phyloP scores from a whole-genome alignment of 2,797 vertebrate genomes.

The Crocidura indochinensis region DNA sequence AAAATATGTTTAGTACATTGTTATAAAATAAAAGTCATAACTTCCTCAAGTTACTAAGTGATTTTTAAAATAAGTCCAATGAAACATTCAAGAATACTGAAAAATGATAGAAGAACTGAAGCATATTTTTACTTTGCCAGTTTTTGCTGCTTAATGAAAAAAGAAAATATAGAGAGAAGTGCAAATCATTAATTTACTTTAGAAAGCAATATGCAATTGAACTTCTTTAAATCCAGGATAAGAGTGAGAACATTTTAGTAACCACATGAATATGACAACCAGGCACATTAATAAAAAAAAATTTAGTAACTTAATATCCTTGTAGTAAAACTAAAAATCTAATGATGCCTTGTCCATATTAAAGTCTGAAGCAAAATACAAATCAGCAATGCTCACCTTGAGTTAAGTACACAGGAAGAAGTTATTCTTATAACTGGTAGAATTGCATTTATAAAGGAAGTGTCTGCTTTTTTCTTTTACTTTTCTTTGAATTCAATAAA shows the following conservation, averaged over 20 bases:
- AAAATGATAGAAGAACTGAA: background rate
- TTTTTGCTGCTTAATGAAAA: background rate
- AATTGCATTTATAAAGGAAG: background rate
- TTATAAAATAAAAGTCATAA: constrained; percentile 41
- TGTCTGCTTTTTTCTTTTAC: background rate
- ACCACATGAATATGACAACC: background rate
- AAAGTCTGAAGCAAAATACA: constrained; percentile 19
- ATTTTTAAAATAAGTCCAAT: constrained; percentile 42
- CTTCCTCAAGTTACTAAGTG: background rate
- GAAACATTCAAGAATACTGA: constrained; percentile 52
- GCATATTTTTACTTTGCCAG: background rate
- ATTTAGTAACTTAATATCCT: background rate
- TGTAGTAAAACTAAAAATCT: constrained; percentile 22
- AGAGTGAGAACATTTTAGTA: background rate
- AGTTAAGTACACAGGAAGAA: background rate
- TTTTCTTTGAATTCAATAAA: no score
- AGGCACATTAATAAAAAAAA: constrained; percentile 21
- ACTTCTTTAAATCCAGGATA: constrained; percentile 18
- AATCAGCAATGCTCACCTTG: background rate
- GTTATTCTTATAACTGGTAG: background rate
- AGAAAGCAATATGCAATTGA: constrained; percentile 27
- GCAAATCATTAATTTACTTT: constrained; percentile 41
- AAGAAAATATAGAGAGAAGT: background rate
- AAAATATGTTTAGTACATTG: background rate
- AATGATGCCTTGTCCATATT: background rate